Evolutionary conservation across 2,888 invertebrate genomes (phyloP), one percentile per base, ranked within the genome.

Genomic region (Zygothrica quintamaculata): DNA sequence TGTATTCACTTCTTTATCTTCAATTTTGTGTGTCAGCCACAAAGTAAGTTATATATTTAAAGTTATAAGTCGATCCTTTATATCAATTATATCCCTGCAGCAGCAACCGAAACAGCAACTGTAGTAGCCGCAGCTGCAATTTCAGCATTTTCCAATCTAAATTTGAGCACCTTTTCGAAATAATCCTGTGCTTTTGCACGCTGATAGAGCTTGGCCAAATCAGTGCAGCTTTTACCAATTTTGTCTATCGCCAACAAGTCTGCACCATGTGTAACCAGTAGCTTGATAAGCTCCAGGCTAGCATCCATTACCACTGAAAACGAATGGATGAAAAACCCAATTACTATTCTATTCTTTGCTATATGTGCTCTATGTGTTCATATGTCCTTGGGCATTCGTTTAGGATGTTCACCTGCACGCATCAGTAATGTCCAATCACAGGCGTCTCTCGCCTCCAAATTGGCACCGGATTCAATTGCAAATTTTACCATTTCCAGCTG

Each of bases 341-440:
- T 37, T 43, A 36, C 25, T 5, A 29, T 18, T 26, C 6, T 29
- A 26, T 13, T 12, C 26, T 16, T 25, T 18, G 12, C n/a, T 3
- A 9, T n/a, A 9, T 1, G 6, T 5, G n/a, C n/a, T n/a, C n/a
- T n/a, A n/a, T n/a, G n/a, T n/a, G n/a, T 22, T 22, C 18, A 22
- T 22, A 22, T 22, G 18, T 2, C 18, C 18, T 31, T 31, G 3
- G 9, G 31, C 8, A 31, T 16, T 2, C 9, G 7, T 18, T 29
- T 29, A 12, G 9, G 5, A n/a, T n/a, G n/a, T 75, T 52, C 59
- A 90, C 90, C 90, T 52, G 90, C 91, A 26, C 90, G 88, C 84
- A 90, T 82, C 53, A 91, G 67, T 34, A 90, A 65, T 9, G 90
- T 90, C 90, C 90, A 91, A 16, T 90, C 88, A 52, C 88, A 88